Conservation (phyloP, 92 coral and sea anemone genomes). For the Plumapathes pennacea region DNA sequence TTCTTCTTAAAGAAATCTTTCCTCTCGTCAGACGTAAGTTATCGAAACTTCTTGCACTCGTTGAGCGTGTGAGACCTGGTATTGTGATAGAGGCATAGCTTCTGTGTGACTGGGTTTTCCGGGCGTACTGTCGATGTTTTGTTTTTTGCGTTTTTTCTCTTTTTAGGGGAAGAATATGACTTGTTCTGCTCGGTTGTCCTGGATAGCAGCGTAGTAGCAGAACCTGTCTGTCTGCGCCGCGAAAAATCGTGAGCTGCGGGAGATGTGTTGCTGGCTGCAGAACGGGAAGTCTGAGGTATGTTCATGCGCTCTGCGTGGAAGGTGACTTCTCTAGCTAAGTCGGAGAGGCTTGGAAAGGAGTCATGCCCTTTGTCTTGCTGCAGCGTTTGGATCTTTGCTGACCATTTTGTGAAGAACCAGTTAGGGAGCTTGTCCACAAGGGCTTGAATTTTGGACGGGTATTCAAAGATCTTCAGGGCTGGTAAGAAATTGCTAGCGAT, state of each 20-base stretch:
- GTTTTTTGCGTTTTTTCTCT: no score
- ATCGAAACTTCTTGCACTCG: slow-evolving; percentile 51
- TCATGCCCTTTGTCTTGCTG: slow-evolving; percentile 33
- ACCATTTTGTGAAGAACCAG: slow-evolving; percentile 59
- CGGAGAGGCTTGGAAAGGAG: slow-evolving; percentile 45
- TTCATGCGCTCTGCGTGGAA: slow-evolving; percentile 55
- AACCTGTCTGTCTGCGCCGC: no score
- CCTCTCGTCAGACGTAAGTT: slow-evolving; percentile 20
- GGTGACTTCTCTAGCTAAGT: slow-evolving; percentile 37
- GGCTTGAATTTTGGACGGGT: slow-evolving; percentile 40
- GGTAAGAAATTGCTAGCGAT: slow-evolving; percentile 32
- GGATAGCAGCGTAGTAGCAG: no score
- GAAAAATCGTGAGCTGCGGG: no score
- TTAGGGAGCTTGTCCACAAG: slow-evolving; percentile 42
- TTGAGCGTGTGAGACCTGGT: slow-evolving; percentile 37
- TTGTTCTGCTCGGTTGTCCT: no score
- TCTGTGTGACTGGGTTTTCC: background rate
- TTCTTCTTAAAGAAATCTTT: slow-evolving; percentile 40
- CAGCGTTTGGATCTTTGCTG: slow-evolving; percentile 34
- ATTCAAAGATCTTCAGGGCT: slow-evolving; percentile 46
- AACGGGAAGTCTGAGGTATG: slow-evolving; percentile 20
- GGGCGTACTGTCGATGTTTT: no score
- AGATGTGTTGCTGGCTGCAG: no score
- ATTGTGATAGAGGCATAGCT: slow-evolving; percentile 44
- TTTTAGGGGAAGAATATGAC: no score